A percentile compares a stretch with the other conserved stretches of the same genome.
phyloP scores from a whole-genome alignment of 2,797 vertebrate species.

The Philypnodon macrostomus region DNA sequence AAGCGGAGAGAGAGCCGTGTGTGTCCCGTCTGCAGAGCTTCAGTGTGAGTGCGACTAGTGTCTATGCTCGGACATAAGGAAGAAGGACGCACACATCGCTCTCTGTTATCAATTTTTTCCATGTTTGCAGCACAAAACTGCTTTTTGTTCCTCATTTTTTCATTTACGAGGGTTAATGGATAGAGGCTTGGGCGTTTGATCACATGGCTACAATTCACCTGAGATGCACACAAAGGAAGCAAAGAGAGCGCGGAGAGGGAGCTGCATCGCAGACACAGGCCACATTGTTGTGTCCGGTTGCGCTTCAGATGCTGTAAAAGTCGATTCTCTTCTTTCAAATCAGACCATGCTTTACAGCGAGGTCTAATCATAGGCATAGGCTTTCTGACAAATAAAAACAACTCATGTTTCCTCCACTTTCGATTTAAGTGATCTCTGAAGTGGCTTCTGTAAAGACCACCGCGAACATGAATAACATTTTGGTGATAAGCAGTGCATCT shows the following conservation, averaged over 20 bases:
- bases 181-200: conserved; percentile 82
- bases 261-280: conserved; percentile 72
- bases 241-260: conserved; percentile 75
- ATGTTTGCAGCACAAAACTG: conserved; percentile 83
- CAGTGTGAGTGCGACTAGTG: conserved; percentile 65
- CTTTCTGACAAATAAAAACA: neutral
- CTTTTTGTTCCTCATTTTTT: conserved; percentile 83
- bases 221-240: conserved; percentile 83
- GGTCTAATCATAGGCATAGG: conserved; percentile 2
- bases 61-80: conserved; percentile 74
- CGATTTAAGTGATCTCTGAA: neutral
- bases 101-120: conserved; percentile 81
- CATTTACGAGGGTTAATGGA: conserved; percentile 83
- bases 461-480: no score
- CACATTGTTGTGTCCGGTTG: conserved; percentile 70
- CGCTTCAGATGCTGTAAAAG: conserved; percentile 40
- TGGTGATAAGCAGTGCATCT: no score
- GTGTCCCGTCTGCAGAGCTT: conserved; percentile 59
- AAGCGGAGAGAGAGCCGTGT: conserved; percentile 42
- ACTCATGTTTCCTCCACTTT: neutral
- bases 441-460: no score
- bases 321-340: conserved; percentile 43
- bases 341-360: conserved; percentile 30
- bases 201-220: conserved; percentile 86
- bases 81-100: conserved; percentile 79